phyloP scores from a whole-genome alignment of 2,797 vertebrate genomes.

The Lophotriccus pileatus region DNA sequence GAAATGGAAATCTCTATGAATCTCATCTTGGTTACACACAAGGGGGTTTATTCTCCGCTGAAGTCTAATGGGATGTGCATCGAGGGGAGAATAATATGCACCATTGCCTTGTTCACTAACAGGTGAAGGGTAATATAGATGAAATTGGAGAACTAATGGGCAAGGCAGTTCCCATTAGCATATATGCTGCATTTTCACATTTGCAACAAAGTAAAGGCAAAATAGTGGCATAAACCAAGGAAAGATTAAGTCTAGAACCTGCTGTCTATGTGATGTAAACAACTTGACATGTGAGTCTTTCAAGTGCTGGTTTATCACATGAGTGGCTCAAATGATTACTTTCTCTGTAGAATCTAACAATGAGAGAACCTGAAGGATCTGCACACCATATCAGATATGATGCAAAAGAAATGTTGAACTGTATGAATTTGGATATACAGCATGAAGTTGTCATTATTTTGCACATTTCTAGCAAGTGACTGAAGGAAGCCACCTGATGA shows the following conservation, averaged over 20 bases:
- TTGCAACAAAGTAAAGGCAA: conserved; percentile 44
- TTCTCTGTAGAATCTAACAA: conserved; percentile 57
- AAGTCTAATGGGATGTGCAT: conserved; percentile 60
- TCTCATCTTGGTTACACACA: conserved; percentile 34
- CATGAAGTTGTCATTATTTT: background rate
- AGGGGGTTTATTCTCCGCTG: conserved; percentile 52
- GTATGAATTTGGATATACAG: background rate
- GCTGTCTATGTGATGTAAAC: conserved; percentile 72
- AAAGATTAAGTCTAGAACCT: conserved; percentile 64
- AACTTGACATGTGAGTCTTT: conserved; percentile 77
- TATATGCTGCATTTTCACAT: conserved; percentile 55
- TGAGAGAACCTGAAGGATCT: conserved; percentile 31
- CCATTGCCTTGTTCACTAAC: conserved; percentile 55
- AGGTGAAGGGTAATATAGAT: conserved; percentile 65
- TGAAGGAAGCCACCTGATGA: background rate
- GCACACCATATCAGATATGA: background rate
- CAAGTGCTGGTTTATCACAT: conserved; percentile 68
- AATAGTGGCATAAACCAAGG: conserved; percentile 54
- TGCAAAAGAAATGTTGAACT: conserved; percentile 27
- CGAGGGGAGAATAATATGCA: conserved; percentile 41
- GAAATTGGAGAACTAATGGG: conserved; percentile 60
- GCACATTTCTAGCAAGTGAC: background rate
- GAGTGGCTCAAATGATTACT: conserved; percentile 67
- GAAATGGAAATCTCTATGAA: conserved; percentile 48
- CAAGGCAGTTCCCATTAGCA: conserved; percentile 52